Evolutionary conservation across 2,797 vertebrate genomes (phyloP), one percentile per base, ranked within the genome.

Genomic region (Halcyon chelicuti): DNA sequence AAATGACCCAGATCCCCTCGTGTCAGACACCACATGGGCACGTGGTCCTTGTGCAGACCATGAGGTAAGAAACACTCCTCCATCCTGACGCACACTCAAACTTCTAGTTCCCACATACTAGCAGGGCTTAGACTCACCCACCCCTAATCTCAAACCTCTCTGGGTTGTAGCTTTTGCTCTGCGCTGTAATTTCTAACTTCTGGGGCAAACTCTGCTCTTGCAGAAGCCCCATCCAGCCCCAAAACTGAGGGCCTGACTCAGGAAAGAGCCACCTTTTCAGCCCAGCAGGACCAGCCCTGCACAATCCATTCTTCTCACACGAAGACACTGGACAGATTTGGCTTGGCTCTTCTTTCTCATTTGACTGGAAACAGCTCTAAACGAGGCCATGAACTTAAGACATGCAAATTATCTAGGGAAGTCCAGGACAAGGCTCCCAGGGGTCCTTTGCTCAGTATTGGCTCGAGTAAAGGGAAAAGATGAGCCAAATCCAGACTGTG

Each of bases 401-500:
- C 94, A 86, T 5, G 57, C 63, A 63, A 63, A 90, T 90, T 79
- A 93, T 94, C 96, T 86, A 31, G 86, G 54, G 74, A 96, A 92
- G 91, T 84, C 82, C 90, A 85, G 82, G 40, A 93, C 37, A 74
- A 91, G 40, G 52, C 47, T 96, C 95, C 95, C 94, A 92, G 65
- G 95, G 65, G 95, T 85, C 61, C 83, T 93, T 89, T 0, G 2
- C 92, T 95, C 92, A 96, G 84, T 74, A 28, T 57, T 77, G 89
- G 86, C 93, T 94, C 68, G 31, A 92, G 73, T 44, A 68, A 90
- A 88, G 33, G 84, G 78, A 95, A 96, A 88, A 70, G 70, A 95
- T 84, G 94, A 96, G 90, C 94, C 92, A 94, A 97, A 95, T 94
- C 58, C 93, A 93, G 82, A 54, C 90, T 22, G 35, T 35, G 77